Evolutionary conservation across 53 echinoderm and acorn worm genomes (phyloP).

Genomic region (Arbacia lixula): DNA sequence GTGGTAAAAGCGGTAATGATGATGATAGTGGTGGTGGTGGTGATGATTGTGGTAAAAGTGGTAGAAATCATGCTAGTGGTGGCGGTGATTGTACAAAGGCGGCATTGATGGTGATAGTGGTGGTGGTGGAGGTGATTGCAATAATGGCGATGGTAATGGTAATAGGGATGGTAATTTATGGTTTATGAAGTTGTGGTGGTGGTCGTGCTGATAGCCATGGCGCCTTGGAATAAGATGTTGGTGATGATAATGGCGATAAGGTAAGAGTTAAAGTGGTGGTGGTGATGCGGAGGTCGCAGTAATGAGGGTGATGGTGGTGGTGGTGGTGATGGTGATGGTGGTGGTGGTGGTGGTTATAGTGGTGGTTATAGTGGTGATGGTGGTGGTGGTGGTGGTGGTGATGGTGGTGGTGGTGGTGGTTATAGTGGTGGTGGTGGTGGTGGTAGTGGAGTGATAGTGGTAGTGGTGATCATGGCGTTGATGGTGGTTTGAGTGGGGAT

Average conservation of each 20-base stretch:
- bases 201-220: not conserved
- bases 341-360: not conserved
- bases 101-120: not conserved
- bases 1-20: not conserved
- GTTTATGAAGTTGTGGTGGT: not conserved
- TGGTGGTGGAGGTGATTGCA: not conserved
- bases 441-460: conserved; percentile 8
- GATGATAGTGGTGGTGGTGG: not conserved
- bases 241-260: not conserved
- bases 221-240: not conserved
- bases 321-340: conserved; percentile 8
- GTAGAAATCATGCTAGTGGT: not conserved
- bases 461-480: not conserved
- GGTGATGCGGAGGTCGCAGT: not conserved
- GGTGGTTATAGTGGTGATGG: not conserved
- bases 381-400: not conserved
- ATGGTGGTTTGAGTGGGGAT: not conserved
- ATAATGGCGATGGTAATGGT: not conserved
- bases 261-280: not conserved
- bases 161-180: not conserved
- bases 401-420: conserved; percentile 2
- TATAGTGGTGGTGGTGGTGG: not conserved
- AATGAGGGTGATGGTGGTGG: not conserved
- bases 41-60: not conserved
- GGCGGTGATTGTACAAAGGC: not conserved